Conservation (phyloP, 1,140 invertebrate genomes). For the Calosoma granatense region DNA sequence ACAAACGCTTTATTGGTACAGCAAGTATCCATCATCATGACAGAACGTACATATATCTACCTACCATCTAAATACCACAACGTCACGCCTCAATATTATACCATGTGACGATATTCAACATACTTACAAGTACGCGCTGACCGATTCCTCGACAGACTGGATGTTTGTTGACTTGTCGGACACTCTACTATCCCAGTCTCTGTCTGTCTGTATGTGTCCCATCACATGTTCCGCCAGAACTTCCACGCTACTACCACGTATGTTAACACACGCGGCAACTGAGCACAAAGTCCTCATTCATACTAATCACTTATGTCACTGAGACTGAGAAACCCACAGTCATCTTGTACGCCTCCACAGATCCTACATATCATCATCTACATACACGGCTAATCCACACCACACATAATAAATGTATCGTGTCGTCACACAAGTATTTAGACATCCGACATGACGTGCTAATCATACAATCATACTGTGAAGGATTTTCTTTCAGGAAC, state of each 20-base stretch:
- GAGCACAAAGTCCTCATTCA: too few relatives aligned
- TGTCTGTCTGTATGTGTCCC: neutral
- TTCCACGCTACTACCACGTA: neutral
- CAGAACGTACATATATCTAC: neutral
- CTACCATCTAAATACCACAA: neutral
- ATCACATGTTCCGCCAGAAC: too few relatives aligned
- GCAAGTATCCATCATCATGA: neutral
- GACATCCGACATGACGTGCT: neutral
- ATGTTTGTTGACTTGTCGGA: neutral
- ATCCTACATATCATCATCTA: too few relatives aligned
- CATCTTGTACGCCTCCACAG: too few relatives aligned
- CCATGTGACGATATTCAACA: neutral
- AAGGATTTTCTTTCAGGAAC: neutral
- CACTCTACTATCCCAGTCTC: neutral
- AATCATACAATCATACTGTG: neutral
- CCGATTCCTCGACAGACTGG: neutral
- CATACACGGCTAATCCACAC: too few relatives aligned
- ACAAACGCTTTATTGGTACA: constrained; percentile 3
- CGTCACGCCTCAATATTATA: neutral
- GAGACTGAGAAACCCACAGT: too few relatives aligned
- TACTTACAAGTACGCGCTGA: too few relatives aligned
- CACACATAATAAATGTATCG: too few relatives aligned
- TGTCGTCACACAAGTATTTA: neutral
- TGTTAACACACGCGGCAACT: neutral
- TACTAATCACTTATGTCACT: too few relatives aligned